Conservation (phyloP, 2,113 vertebrate genomes). For the Urocynchramus pylzowi region DNA sequence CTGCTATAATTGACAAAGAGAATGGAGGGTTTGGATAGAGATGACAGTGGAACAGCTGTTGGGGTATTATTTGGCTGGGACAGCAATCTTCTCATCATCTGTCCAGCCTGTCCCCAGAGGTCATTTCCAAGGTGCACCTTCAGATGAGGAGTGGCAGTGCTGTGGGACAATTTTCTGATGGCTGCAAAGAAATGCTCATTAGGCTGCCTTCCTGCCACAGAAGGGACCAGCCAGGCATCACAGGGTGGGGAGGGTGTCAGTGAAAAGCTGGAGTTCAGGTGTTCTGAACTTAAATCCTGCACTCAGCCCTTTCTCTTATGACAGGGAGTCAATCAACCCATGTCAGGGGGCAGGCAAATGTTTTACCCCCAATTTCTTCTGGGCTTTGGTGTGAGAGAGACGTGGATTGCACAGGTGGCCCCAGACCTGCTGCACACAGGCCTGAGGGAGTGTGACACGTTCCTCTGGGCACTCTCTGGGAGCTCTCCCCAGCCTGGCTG, state of each 20-base stretch:
- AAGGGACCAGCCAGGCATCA: not conserved
- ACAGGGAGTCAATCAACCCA: not conserved
- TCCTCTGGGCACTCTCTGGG: not conserved
- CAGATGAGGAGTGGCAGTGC: not conserved
- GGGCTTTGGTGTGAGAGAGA: not conserved
- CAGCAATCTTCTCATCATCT: conserved; percentile 22
- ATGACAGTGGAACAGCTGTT: not conserved
- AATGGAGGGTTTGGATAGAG: not conserved
- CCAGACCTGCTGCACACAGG: not conserved
- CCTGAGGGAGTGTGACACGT: not conserved
- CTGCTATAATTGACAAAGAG: conserved; percentile 11
- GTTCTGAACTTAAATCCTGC: not conserved
- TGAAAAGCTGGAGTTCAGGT: not conserved
- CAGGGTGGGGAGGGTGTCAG: not conserved
- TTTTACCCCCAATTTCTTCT: fast-evolving
- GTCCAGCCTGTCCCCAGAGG: conserved; percentile 21
- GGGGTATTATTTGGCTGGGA: not conserved
- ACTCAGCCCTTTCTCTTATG: not conserved
- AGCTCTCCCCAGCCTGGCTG: not conserved
- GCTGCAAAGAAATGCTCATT: conserved; percentile 3
- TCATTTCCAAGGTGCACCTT: not conserved
- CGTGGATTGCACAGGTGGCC: no score
- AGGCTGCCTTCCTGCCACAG: not conserved
- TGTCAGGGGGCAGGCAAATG: not conserved
- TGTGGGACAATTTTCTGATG: not conserved